Evolutionary conservation across 2,797 vertebrate genomes (phyloP).

Genomic region (Smutsia gigantea): DNA sequence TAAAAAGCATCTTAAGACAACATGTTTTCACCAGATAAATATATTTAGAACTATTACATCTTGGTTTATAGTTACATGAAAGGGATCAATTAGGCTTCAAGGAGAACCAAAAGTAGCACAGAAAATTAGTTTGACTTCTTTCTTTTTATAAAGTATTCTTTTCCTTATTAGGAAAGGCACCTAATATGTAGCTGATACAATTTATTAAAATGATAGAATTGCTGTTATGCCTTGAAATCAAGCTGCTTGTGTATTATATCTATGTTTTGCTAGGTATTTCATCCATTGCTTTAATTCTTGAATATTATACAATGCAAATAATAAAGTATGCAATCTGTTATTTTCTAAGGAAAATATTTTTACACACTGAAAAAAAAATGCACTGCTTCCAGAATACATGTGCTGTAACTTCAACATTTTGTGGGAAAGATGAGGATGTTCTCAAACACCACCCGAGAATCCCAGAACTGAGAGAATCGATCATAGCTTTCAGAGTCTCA

Average conservation of each 20-base stretch:
- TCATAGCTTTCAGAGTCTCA: neutral
- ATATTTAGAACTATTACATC: neutral
- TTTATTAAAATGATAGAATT: neutral
- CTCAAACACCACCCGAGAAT: neutral
- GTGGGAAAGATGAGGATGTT: neutral
- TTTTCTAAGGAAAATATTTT: neutral
- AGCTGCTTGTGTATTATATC: neutral
- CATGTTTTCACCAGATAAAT: neutral
- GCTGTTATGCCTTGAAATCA: neutral
- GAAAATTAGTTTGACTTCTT: neutral
- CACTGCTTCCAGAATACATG: neutral
- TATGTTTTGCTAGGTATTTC: neutral
- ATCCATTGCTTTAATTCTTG: neutral
- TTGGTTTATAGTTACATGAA: neutral
- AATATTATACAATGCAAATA: neutral
- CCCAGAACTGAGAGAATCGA: neutral
- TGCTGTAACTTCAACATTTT: neutral
- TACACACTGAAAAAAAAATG: neutral
- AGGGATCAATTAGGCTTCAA: neutral
- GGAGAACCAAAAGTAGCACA: neutral
- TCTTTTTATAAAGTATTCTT: no score
- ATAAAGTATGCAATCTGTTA: neutral
- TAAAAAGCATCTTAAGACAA: neutral
- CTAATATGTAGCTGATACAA: neutral
- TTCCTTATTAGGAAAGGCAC: neutral